Evolutionary conservation across 37 sponge, comb jelly and placozoan species (phyloP).

Genomic region (Cladorhizidae sp.): DNA sequence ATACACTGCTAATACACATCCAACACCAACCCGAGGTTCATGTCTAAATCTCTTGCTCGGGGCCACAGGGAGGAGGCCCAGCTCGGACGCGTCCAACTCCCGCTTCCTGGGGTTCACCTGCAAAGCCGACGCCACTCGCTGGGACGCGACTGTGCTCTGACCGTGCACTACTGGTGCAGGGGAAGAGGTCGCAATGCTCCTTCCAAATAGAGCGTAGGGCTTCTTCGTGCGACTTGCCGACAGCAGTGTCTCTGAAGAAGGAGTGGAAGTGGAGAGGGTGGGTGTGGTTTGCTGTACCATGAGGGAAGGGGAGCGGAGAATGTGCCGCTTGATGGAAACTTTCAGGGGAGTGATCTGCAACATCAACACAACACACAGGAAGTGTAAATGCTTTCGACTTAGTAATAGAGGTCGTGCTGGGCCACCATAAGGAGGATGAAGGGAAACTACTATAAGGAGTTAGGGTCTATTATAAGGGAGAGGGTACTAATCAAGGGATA

Average conservation of each 20-base stretch:
- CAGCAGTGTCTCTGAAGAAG: too few species aligned
- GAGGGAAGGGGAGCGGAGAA: neutral
- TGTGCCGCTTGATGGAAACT: constrained; percentile 1
- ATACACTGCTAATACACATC: neutral
- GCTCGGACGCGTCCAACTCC: neutral
- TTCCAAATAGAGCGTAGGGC: constrained; percentile 4
- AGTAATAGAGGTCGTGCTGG: too few species aligned
- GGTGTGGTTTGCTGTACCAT: neutral
- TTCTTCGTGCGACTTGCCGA: neutral
- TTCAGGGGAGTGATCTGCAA: neutral
- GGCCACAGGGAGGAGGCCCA: neutral
- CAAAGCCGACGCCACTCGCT: neutral
- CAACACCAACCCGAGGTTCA: neutral
- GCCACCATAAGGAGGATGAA: too few species aligned
- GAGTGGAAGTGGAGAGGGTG: neutral
- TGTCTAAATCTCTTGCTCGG: constrained; percentile 2
- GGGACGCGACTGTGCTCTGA: neutral
- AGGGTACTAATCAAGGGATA: too few species aligned
- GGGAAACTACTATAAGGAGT: too few species aligned
- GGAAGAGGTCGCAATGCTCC: neutral
- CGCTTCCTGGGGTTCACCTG: neutral
- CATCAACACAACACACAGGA: too few species aligned
- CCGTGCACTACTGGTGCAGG: neutral
- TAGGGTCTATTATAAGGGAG: too few species aligned
- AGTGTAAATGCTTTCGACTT: too few species aligned